These are phyloP conservation scores for Sminthurides aquaticus DNA, from an alignment of 2,888 invertebrate species.

Conservation along the genomic window DNA sequence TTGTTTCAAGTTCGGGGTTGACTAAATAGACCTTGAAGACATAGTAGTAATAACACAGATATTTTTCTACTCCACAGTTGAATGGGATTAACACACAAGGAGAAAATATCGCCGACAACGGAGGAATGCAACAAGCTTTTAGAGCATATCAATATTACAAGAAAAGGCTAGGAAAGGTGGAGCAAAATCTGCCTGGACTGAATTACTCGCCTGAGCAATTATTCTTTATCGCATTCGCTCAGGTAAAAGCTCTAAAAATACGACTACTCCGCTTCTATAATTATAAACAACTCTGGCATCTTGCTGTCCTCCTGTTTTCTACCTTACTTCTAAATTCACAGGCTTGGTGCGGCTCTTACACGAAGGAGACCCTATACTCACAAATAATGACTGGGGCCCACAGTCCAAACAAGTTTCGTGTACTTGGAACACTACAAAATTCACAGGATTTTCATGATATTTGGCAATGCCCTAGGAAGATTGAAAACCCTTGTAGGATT, in stretches of 20 bases:
- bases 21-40: not conserved
- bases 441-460: constrained; percentile 37
- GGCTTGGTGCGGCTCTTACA: constrained; percentile 41
- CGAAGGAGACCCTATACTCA: constrained; percentile 32
- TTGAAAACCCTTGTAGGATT: constrained; percentile 22
- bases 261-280: no score
- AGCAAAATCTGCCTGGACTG: constrained; percentile 41
- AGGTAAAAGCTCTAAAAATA: constrained; percentile 31
- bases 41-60: constrained; percentile 48
- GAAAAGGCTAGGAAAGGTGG: constrained; percentile 36
- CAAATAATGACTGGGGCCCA: constrained; percentile 40
- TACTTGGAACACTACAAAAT: constrained; percentile 36
- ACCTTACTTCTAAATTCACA: no score
- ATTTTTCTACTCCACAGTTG: constrained; percentile 55
- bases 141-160: constrained; percentile 41
- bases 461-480: constrained; percentile 30
- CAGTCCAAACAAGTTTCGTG: constrained; percentile 36
- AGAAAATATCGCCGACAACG: constrained; percentile 49
- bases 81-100: constrained; percentile 60
- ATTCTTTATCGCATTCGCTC: constrained; percentile 49
- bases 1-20: not conserved
- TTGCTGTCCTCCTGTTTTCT: no score
- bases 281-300: not conserved
- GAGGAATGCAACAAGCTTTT: constrained; percentile 42
- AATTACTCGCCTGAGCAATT: constrained; percentile 47